A percentile compares a stretch with the other conserved stretches of the same genome.
phyloP scores from a whole-genome alignment of 2,113 vertebrate genomes.

The Martes martes region DNA sequence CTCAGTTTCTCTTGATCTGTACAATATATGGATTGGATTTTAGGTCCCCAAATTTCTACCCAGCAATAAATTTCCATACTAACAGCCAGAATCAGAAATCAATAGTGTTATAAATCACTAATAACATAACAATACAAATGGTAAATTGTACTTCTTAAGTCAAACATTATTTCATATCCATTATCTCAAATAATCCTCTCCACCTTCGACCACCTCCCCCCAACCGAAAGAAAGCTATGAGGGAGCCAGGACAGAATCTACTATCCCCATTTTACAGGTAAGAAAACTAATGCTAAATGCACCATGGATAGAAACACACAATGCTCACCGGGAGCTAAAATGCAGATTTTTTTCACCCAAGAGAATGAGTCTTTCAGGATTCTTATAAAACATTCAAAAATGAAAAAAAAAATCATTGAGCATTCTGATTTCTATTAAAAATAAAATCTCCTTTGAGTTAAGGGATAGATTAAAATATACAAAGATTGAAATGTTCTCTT shows the following conservation, averaged over 20 bases:
- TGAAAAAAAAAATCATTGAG: not conserved
- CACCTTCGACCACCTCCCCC: fast-evolving
- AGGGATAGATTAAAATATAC: not conserved
- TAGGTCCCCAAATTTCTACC: not conserved
- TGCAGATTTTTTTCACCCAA: not conserved
- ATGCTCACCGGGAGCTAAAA: not conserved
- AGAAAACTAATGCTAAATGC: not conserved
- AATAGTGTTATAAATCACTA: not conserved
- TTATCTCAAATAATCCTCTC: not conserved
- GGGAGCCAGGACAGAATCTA: not conserved
- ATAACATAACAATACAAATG: not conserved
- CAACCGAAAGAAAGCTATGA: not conserved
- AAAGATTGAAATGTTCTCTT: not conserved
- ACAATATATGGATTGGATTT: not conserved
- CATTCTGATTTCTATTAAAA: not conserved
- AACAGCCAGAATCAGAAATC: not conserved
- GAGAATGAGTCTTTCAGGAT: not conserved
- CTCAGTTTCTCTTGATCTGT: not conserved
- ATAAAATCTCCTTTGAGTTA: not conserved
- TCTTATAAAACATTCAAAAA: not conserved
- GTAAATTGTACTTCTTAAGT: not conserved
- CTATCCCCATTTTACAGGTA: not conserved
- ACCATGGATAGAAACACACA: not conserved
- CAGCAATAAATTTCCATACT: not conserved
- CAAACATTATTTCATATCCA: not conserved